These are phyloP conservation scores for Taurulus bubalis DNA, from an alignment of 2,113 vertebrate genomes.

Conservation along the genomic window DNA sequence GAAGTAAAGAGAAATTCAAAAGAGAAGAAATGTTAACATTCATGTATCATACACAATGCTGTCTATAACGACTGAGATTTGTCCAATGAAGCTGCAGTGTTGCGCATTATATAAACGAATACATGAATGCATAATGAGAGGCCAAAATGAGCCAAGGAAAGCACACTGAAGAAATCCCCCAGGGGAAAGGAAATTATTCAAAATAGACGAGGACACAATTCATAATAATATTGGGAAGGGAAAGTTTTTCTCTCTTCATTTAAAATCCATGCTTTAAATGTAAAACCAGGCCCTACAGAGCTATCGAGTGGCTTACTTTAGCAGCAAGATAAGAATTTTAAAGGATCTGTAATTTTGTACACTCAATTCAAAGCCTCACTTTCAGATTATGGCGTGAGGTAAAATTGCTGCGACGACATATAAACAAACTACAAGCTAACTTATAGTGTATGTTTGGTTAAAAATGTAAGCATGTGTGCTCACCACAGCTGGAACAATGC, in stretches of 20 bases:
- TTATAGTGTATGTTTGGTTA: slow-evolving; percentile 16
- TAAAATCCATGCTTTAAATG: slow-evolving; percentile 58
- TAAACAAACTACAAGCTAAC: slow-evolving; percentile 36
- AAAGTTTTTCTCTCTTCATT: slow-evolving; percentile 62
- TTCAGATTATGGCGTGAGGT: slow-evolving; percentile 39
- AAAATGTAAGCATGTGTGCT: slow-evolving; percentile 21
- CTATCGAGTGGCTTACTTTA: slow-evolving; percentile 36
- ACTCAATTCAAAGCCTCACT: slow-evolving; percentile 28
- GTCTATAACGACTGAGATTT: slow-evolving; percentile 56
- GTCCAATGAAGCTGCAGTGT: slow-evolving; percentile 62
- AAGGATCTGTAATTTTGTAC: slow-evolving; percentile 34
- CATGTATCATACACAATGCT: slow-evolving; percentile 49
- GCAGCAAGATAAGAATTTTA: slow-evolving; percentile 50
- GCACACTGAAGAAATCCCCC: slow-evolving; percentile 64
- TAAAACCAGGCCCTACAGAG: slow-evolving; percentile 33
- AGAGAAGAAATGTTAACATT: slow-evolving; percentile 38
- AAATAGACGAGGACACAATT: slow-evolving; percentile 69
- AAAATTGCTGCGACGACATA: slow-evolving; percentile 21
- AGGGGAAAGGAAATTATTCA: slow-evolving; percentile 72
- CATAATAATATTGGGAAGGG: slow-evolving; percentile 60
- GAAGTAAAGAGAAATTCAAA: slow-evolving; percentile 34
- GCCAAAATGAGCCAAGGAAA: slow-evolving; percentile 75
- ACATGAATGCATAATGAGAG: slow-evolving; percentile 76
- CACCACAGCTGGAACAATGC: neutral
- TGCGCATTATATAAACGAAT: slow-evolving; percentile 72